These are phyloP conservation scores for Criorhina ranunculi DNA, from an alignment of 2,888 invertebrate species.

Conservation along the genomic window DNA sequence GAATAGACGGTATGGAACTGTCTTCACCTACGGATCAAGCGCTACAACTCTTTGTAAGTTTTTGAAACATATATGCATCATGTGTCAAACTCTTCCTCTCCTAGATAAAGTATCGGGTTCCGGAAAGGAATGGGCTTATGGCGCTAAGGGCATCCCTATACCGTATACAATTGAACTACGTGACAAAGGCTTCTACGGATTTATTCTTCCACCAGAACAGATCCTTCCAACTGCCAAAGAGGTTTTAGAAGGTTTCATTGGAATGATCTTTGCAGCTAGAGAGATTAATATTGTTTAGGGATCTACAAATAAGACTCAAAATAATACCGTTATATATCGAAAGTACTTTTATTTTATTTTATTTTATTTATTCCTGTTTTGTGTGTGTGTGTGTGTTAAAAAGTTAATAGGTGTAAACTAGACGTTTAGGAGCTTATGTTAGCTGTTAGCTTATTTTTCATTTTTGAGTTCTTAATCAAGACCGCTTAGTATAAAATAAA, in stretches of 20 bases:
- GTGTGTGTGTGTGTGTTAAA: conserved; percentile 41
- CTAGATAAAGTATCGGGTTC: conserved; percentile 84
- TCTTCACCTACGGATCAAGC: conserved; percentile 86
- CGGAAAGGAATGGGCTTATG: conserved; percentile 86
- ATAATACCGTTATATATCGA: conserved; percentile 1
- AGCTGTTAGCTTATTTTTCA: conserved; percentile 24
- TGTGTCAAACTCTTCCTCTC: background rate
- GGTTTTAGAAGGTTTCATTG: conserved; percentile 85
- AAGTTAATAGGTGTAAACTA: conserved; percentile 36
- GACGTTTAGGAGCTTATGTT: conserved; percentile 25
- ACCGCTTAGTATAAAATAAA: conserved; percentile 70
- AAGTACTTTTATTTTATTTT: conserved; percentile 35
- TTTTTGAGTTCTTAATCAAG: conserved; percentile 48
- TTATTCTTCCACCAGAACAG: conserved; percentile 87
- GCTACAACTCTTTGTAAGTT: conserved; percentile 86
- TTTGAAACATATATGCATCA: background rate
- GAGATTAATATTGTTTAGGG: conserved; percentile 76
- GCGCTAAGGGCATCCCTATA: conserved; percentile 85
- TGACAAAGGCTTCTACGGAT: conserved; percentile 89
- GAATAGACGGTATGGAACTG: conserved; percentile 85
- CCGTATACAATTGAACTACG: conserved; percentile 87
- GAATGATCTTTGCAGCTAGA: conserved; percentile 85
- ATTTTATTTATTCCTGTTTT: conserved; percentile 27
- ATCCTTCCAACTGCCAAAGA: conserved; percentile 88
- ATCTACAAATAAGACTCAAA: background rate